A percentile compares a stretch with the other conserved stretches of the same genome.
Conservation (phyloP, 2,888 invertebrate species). For the Ecliptopera silaceata region DNA sequence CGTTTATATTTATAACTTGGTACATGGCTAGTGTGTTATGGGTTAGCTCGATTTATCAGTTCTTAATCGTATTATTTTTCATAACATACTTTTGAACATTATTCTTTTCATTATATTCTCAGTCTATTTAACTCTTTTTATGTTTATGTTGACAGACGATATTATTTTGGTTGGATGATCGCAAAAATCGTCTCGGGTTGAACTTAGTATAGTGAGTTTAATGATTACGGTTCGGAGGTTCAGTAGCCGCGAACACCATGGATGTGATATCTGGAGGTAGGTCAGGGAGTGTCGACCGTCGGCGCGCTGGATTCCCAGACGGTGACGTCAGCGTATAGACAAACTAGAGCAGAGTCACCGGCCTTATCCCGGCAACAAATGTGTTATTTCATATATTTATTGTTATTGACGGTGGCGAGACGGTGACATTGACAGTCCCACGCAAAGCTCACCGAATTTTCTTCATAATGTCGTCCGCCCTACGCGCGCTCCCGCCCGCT, state of each 20-base stretch:
- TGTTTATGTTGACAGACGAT: too few species aligned
- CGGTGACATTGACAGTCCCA: slow-evolving; percentile 80
- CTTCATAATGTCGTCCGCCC: slow-evolving; percentile 54
- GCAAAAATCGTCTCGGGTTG: too few species aligned
- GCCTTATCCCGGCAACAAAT: slow-evolving; percentile 73
- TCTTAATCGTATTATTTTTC: too few species aligned
- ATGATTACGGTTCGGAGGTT: slow-evolving; percentile 25
- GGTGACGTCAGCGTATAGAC: slow-evolving; percentile 77
- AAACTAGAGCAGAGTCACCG: slow-evolving; percentile 78
- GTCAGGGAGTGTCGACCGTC: slow-evolving; percentile 69
- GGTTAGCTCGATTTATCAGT: too few species aligned
- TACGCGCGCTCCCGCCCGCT: slow-evolving; percentile 46
- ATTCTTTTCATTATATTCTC: too few species aligned
- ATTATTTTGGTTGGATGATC: too few species aligned
- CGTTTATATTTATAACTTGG: too few species aligned
- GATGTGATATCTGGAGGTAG: slow-evolving; percentile 69
- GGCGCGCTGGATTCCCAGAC: slow-evolving; percentile 79
- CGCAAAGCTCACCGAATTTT: slow-evolving; percentile 65
- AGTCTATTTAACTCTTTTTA: too few species aligned
- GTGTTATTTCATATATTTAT: slow-evolving; percentile 79
- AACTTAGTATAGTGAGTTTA: too few species aligned
- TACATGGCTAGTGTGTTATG: too few species aligned
- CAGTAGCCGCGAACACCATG: slow-evolving; percentile 36
- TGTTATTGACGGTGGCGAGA: slow-evolving; percentile 79
- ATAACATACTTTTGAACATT: too few species aligned